Evolutionary conservation across 2,113 vertebrate species (phyloP), one percentile per base, ranked within the genome.

Genomic region (Trichechus manatus): DNA sequence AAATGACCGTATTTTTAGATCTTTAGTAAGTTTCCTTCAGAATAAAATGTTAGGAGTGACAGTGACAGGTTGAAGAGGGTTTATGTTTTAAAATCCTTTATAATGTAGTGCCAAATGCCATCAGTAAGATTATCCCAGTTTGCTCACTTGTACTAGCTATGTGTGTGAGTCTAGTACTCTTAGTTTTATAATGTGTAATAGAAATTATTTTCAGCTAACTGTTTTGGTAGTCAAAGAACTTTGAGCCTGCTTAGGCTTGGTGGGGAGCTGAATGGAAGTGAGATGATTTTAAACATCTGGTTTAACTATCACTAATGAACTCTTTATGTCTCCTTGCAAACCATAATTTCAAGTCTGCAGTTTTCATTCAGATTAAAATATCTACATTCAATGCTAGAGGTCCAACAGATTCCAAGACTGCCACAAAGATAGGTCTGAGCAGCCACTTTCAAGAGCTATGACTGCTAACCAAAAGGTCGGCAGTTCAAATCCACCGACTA

Each of bases 291-390:
- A 93, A 97, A 75, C 72, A 36, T 36, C 63, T 80, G n/a, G 25
- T 80, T 95, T 84, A 74, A 44, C n/a, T 53, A 17, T 42, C 39
- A 79, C 61, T 50, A 61, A 91, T 77, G 63, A 79, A 74, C 50
- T 63, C 42, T 39, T 87, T 89, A 27, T 8, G 1, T 91, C 33
- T 83, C 74, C 75, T 77, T 53, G 11, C 47, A 81, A 94, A 81
- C n/a, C 81, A 20, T 59, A 7, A 79, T 89, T 85, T 89, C 42
- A 90, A 74, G 64, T 47, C 39, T 27, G 74, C 74, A 90, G 10
- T 89, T 96, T 95, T 84, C 42, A 33, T n/a, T 96, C 77, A 22
- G 2, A n/a, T 68, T 61, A 79, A 93, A 91, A 66, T 33, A 66
- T 95, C 75, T 68, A 17, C 36, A 31, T 47, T 85, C 53, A 44